Conservation (phyloP, 30 jellyfish, hydroid and myxozoan species). For the Haliclystus octoradiatus region DNA sequence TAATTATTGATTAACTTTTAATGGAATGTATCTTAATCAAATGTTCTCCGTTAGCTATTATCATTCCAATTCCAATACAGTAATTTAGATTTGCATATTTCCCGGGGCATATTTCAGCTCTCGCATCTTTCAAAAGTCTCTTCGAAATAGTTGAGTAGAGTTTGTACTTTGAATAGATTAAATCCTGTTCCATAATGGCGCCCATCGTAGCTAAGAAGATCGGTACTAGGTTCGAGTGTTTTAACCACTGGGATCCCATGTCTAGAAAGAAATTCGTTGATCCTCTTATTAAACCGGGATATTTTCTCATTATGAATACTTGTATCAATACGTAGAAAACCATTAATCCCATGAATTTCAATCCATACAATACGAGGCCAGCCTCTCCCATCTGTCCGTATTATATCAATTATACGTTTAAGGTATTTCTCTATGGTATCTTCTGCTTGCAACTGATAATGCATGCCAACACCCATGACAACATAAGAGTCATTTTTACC, state of each 20-base stretch:
- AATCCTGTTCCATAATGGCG: conserved; percentile 85
- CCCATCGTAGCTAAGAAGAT: conserved; percentile 77
- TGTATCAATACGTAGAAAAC: conserved; percentile 65
- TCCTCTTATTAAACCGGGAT: conserved; percentile 19
- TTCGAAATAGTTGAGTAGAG: conserved; percentile 27
- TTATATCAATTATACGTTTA: conserved; percentile 18
- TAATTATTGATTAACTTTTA: too few relatives aligned
- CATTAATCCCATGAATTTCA: conserved; percentile 63
- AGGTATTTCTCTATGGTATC: conserved; percentile 15
- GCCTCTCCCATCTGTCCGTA: conserved; percentile 32
- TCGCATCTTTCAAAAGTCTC: conserved; percentile 28
- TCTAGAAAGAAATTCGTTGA: conserved; percentile 21
- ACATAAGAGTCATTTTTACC: conserved; percentile 42
- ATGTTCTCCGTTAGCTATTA: too few relatives aligned
- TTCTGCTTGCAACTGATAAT: conserved; percentile 46
- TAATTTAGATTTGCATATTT: too few relatives aligned
- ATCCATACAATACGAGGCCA: conserved; percentile 88
- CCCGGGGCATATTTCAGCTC: too few relatives aligned
- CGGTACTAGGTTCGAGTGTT: conserved; percentile 45
- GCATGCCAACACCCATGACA: conserved; percentile 80
- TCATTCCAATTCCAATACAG: too few relatives aligned
- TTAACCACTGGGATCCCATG: conserved; percentile 37
- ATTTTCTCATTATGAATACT: conserved; percentile 40
- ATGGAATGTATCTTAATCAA: too few relatives aligned
- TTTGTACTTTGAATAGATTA: conserved; percentile 37